These are phyloP conservation scores for Neoseiulus cucumeris DNA, from an alignment of 1,140 invertebrate genomes.

Conservation along the genomic window DNA sequence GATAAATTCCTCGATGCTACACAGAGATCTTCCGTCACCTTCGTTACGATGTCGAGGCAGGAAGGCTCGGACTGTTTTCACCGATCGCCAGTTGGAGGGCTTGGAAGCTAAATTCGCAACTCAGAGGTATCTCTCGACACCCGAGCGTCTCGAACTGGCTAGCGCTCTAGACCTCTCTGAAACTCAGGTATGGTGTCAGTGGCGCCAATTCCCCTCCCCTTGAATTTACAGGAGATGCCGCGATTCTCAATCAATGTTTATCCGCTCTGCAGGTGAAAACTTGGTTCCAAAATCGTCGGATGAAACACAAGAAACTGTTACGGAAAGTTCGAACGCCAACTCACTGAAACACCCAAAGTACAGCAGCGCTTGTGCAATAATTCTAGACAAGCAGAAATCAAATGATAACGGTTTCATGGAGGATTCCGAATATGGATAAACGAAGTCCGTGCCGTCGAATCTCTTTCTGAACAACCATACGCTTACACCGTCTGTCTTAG, in stretches of 20 bases:
- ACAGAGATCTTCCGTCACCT: not conserved
- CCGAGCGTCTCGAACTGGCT: not conserved
- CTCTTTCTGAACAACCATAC: no score
- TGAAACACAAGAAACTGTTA: slow-evolving; percentile 39
- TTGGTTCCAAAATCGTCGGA: slow-evolving; percentile 67
- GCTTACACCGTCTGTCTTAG: no score
- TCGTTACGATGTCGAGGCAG: not conserved
- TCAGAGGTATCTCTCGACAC: not conserved
- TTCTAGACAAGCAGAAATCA: no score
- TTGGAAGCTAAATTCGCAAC: slow-evolving; percentile 4
- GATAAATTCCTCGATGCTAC: not conserved
- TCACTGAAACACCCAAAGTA: no score
- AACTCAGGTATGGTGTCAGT: not conserved
- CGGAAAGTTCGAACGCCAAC: not conserved
- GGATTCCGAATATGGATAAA: no score
- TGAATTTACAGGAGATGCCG: not conserved
- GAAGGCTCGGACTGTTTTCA: not conserved
- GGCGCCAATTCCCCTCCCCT: not conserved
- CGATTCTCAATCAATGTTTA: not conserved
- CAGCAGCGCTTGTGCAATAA: no score
- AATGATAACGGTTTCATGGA: no score
- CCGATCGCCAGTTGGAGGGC: not conserved
- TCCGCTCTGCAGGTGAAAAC: slow-evolving; percentile 45
- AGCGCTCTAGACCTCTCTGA: not conserved
- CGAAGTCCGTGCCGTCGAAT: no score